Conservation (phyloP, 2,797 vertebrate genomes). For the Myioborus melanocephalus region DNA sequence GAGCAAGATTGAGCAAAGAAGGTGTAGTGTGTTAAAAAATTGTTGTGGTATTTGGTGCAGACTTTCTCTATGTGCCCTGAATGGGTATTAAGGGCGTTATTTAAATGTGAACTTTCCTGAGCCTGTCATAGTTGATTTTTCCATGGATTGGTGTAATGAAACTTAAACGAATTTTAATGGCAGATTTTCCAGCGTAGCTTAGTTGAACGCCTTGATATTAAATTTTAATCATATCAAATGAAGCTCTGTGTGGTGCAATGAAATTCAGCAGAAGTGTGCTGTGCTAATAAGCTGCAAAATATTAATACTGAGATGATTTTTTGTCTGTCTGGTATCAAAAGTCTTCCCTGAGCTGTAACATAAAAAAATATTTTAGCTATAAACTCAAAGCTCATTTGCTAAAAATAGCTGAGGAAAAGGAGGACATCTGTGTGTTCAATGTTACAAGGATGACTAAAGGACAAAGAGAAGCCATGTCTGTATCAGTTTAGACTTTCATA, state of each 20-base stretch:
- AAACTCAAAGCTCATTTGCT: neutral
- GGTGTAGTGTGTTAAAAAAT: neutral
- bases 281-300: conserved; percentile 14
- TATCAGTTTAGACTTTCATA: neutral
- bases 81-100: neutral
- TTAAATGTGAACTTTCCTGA: conserved; percentile 23
- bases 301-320: neutral
- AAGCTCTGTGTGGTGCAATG: neutral
- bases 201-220: neutral
- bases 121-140: neutral
- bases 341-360: neutral
- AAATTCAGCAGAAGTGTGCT: neutral
- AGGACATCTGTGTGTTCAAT: neutral
- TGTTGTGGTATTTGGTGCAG: neutral
- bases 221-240: conserved; percentile 37
- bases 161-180: conserved; percentile 25
- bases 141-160: neutral
- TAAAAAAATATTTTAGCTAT: conserved; percentile 6
- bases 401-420: conserved; percentile 14
- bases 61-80: neutral
- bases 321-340: neutral
- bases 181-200: conserved; percentile 12
- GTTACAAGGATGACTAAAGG: neutral
- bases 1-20: neutral
- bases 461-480: neutral